phyloP scores from a whole-genome alignment of 2,113 vertebrate genomes.

The Pipa parva region DNA sequence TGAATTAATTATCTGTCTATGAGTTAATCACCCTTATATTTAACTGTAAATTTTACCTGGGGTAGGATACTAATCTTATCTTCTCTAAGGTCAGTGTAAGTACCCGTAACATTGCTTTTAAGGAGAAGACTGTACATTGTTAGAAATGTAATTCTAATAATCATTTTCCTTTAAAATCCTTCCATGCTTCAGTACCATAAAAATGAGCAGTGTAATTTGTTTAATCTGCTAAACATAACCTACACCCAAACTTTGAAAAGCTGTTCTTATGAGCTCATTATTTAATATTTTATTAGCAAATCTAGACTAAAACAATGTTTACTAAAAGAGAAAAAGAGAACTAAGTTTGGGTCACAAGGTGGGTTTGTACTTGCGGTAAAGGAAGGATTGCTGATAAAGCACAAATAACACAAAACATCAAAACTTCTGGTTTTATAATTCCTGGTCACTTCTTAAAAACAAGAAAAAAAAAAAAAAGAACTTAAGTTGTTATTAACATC shows the following conservation, averaged over 20 bases:
- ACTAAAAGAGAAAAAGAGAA: slow-evolving; percentile 76
- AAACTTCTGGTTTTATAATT: slow-evolving; percentile 80
- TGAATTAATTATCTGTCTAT: too few species aligned
- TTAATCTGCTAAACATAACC: background rate
- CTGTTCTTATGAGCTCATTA: background rate
- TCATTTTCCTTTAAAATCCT: background rate
- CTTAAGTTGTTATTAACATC: slow-evolving; percentile 76
- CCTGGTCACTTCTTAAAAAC: slow-evolving; percentile 66
- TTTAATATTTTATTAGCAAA: too few species aligned
- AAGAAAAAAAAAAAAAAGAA: slow-evolving; percentile 58
- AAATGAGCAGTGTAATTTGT: background rate
- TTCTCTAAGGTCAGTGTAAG: too few species aligned
- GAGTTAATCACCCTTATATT: too few species aligned
- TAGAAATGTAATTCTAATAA: too few species aligned
- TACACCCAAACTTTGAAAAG: background rate
- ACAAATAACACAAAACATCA: slow-evolving; percentile 76
- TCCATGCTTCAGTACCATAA: background rate
- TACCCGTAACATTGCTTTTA: too few species aligned
- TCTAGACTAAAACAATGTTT: slow-evolving; percentile 62
- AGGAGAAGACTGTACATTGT: too few species aligned
- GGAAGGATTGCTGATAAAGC: slow-evolving; percentile 82
- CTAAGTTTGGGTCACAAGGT: slow-evolving; percentile 69
- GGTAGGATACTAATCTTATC: too few species aligned
- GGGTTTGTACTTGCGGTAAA: slow-evolving; percentile 61
- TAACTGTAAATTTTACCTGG: too few species aligned